Evolutionary conservation across 2,113 vertebrate species (phyloP).

Genomic region (Coptodon rendalli): DNA sequence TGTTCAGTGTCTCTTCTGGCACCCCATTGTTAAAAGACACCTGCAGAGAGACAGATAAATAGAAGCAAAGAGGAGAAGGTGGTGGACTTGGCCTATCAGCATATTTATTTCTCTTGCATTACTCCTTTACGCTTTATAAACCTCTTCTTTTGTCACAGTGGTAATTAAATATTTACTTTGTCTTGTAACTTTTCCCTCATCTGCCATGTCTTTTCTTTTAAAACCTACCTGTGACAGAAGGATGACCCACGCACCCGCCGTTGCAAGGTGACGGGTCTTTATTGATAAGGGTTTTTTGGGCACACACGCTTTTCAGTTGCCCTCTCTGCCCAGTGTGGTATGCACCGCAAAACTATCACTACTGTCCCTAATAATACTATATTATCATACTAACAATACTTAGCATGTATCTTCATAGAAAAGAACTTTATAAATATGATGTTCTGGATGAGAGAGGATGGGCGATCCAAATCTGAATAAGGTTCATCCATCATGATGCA

Average conservation of each 20-base stretch:
- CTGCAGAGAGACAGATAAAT: constrained; percentile 52
- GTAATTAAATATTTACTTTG: background rate
- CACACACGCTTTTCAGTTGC: background rate
- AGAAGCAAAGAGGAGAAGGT: constrained; percentile 25
- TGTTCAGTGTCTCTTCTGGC: constrained; percentile 42
- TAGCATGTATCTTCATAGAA: background rate
- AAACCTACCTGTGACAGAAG: background rate
- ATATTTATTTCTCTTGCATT: background rate
- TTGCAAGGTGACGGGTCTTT: background rate
- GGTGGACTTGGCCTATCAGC: constrained; percentile 5
- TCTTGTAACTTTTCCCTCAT: background rate
- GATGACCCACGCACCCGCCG: fast-evolving
- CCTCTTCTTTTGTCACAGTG: background rate
- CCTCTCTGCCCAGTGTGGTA: background rate
- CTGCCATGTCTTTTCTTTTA: background rate
- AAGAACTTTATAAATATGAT: background rate
- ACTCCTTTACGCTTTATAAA: background rate
- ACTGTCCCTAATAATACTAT: background rate
- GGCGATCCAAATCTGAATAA: background rate
- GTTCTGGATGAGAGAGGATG: background rate
- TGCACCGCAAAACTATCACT: background rate
- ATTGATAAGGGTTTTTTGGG: background rate
- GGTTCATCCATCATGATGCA: background rate
- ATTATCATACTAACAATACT: background rate
- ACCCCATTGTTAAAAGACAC: constrained; percentile 47